Conservation (phyloP, 2,797 vertebrate species). For the Bucorvus abyssinicus region DNA sequence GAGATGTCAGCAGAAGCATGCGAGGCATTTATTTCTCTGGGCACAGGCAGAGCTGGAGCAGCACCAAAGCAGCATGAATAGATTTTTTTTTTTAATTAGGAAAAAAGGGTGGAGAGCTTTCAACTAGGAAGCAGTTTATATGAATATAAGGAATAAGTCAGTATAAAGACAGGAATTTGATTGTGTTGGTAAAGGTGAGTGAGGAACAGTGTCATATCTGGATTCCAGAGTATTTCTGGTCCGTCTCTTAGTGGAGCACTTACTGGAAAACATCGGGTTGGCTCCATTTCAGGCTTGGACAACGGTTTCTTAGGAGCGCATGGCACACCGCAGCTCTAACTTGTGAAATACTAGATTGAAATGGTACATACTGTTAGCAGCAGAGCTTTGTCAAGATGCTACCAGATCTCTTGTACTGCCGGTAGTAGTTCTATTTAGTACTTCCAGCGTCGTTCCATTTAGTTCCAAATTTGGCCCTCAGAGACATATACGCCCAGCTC, state of each 20-base stretch:
- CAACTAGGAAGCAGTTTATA: background rate
- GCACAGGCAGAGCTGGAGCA: background rate
- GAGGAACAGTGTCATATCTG: background rate
- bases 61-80: background rate
- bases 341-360: background rate
- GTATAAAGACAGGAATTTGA: background rate
- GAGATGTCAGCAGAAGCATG: background rate
- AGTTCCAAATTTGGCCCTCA: background rate
- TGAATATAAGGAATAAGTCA: background rate
- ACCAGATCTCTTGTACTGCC: background rate
- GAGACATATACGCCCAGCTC: background rate
- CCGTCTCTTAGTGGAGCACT: background rate
- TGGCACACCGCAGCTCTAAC: background rate
- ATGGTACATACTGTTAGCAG: background rate
- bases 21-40: background rate
- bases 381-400: background rate
- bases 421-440: background rate
- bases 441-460: too few species aligned
- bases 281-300: background rate
- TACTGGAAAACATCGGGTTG: background rate
- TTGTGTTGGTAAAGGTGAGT: background rate
- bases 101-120: background rate
- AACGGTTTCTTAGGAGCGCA: background rate
- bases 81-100: background rate
- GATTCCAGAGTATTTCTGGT: background rate